Base-by-base conservation (phyloP, 1,140 invertebrate species). In the Brachionus koreanus region DNA sequence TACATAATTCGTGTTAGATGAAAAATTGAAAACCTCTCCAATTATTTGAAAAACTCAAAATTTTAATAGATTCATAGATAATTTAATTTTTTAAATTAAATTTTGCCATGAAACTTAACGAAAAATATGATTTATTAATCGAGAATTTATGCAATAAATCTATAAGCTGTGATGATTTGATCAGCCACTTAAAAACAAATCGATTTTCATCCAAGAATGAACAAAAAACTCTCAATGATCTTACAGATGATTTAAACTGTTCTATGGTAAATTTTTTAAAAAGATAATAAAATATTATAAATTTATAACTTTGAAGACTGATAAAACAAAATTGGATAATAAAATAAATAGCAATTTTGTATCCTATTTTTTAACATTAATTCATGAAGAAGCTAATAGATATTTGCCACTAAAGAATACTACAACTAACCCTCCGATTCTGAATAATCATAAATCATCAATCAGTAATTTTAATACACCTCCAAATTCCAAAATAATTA, bases 381-480 rank as follows among this genome's bases (percentile, higher is more conserved):
- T 79, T n/a, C 76, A 79, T 37, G 49, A 57, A 61, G 76, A 79
- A 61, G 76, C 46, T 16, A 79, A 79, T 79, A 57, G 57, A 61
- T 79, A 79, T 65, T 35, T 79, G 61, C 69, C 69, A 12, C 5
- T 35, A 25, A 74, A 46, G 29, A 74, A 23, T 46, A n/a, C 25
- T 7, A 2, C 19, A 74, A 25, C 16, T 16, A 72, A 42, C 39
- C 19, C 19, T 16, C 35, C 29, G 2, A 74, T 74, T 23, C 0
- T 46, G 13, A 23, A 74, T n/a, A n/a, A n/a, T 43, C n/a, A 46
- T n/a, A 74, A 43, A 74, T 25, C 12, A 23, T 4, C 5, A 10
- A 25, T 25, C 46, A 19, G 25, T 12, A 74, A 74, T n/a, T 46
- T 39, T 69, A 23, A 9, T 39, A 69, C 65, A 16, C 65, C 65